A percentile compares a stretch with the other conserved stretches of the same genome.
These are phyloP conservation scores for Drosophila saltans DNA, from an alignment of 1,140 invertebrate species.

Conservation along the genomic window DNA sequence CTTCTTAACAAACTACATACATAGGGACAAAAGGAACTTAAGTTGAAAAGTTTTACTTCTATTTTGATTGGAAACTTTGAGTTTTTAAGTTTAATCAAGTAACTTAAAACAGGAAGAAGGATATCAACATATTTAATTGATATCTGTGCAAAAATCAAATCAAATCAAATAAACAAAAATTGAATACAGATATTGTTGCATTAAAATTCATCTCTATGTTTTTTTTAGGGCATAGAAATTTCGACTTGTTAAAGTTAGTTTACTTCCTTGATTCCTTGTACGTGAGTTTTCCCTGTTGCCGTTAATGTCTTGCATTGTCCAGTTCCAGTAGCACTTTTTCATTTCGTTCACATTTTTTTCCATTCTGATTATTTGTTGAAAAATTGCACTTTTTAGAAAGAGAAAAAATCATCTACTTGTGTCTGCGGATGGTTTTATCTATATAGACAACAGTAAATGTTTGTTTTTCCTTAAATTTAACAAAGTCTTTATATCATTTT, in stretches of 20 bases:
- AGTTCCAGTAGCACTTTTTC: conserved; percentile 8
- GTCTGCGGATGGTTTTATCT: conserved; percentile 4
- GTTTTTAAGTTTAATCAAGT: too few relatives aligned
- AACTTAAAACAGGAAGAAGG: too few relatives aligned
- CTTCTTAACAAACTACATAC: conserved; percentile 6
- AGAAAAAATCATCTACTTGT: background rate
- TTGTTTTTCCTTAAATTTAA: background rate
- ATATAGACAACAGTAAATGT: background rate
- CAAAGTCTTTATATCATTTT: too few relatives aligned
- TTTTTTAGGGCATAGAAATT: background rate
- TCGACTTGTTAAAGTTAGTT: background rate
- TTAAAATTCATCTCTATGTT: too few relatives aligned
- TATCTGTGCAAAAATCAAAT: too few relatives aligned
- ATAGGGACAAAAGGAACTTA: background rate
- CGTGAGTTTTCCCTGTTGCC: conserved; percentile 11
- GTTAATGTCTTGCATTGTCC: conserved; percentile 12
- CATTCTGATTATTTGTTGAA: conserved; percentile 5
- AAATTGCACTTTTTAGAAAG: background rate
- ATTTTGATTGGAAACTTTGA: too few relatives aligned
- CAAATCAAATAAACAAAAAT: too few relatives aligned
- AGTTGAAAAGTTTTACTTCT: background rate
- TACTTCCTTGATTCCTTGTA: background rate
- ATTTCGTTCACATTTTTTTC: background rate
- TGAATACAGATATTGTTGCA: too few relatives aligned
- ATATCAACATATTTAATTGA: too few relatives aligned